Base-by-base conservation (phyloP, 2,797 vertebrate genomes). In the Lagocephalus sceleratus region DNA sequence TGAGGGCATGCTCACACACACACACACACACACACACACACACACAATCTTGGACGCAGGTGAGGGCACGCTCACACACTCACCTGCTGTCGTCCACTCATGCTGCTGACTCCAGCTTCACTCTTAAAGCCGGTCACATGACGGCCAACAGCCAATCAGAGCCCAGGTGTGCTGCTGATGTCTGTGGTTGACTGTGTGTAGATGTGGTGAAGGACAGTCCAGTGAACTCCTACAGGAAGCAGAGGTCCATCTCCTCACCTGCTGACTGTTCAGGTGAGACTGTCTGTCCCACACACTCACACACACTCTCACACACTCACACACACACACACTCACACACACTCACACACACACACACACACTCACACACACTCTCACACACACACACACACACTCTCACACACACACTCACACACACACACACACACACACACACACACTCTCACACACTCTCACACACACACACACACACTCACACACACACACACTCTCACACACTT, bases 231-330 rank as follows among this genome's bases (percentile, higher is more conserved):
- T n/a, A 47, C 60, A 87, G 82, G 72, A 91, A 82, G 66, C 45
- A 35, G 46, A 84, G 79, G 20, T 88, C 90, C 3, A 45, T 79
- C 59, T 90, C 90, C 0, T 58, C 85, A 64, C 86, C 88, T 25
- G 44, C 60, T 0, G 91, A 91, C 53, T 72, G 63, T 51, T 19
- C 84, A 82, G 88, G 92, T 92, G 50, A 25, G 67, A 63, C 41
- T 39, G 41, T 19, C n/a, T n/a, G n/a, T n/a, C n/a, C n/a, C n/a
- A n/a, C n/a, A n/a, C n/a, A n/a, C n/a, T n/a, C n/a, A n/a, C n/a
- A n/a, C n/a, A n/a, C n/a, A n/a, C n/a, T n/a, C n/a, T n/a, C n/a
- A n/a, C n/a, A n/a, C n/a, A n/a, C n/a, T n/a, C n/a, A n/a, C n/a
- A n/a, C n/a, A n/a, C n/a, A n/a, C n/a, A n/a, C n/a, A n/a, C n/a